Base-by-base conservation (phyloP, 2,113 vertebrate species). In the Spea bombifrons region DNA sequence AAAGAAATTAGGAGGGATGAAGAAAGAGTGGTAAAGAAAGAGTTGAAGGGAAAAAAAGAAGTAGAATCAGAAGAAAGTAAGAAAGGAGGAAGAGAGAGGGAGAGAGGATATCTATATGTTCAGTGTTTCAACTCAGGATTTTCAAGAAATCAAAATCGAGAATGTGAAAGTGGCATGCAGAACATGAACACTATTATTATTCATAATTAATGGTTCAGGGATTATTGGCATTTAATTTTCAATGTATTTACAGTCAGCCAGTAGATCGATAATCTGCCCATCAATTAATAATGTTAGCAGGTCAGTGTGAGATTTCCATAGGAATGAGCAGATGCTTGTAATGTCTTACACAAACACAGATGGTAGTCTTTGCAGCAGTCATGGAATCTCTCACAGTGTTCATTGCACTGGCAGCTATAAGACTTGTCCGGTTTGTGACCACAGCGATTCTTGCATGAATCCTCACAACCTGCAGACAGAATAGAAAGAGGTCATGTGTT, bases 391-490 rank as follows among this genome's bases (percentile, higher is more conserved):
- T 79, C 76, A 48, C 76, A 79, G 13, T 46, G 69, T 4, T 7
- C 17, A 66, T 79, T 79, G 63, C 76, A 79, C 9, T 79, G 76
- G 50, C 70, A 79, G 17, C 49, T 55, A 50, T 55, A 79, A 7
- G 17, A n/a, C 61, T 73, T 73, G 76, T 72, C 15, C 12, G 43
- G 61, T 7, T 73, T 79, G 61, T 79, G 10, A 73, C 76, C 76
- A 59, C 76, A 79, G 43, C 76, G 76, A 57, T 73, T 79, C 48
- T 79, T 73, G 49, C 76, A 79, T 1, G 76, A 79, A 7, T 79
- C 52, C 44, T 79, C 12, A 43, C 76, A 79, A 47, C 45, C 76
- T 79, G 16, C 13, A 66, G 72, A 59, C 13, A 72, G 30, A 72
- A 12, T 16, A 43, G 50, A 46, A n/a, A 47, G 5, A 49, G 7